Evolutionary conservation across 1,140 invertebrate genomes (phyloP).

Genomic region (Trissolcus basalis): DNA sequence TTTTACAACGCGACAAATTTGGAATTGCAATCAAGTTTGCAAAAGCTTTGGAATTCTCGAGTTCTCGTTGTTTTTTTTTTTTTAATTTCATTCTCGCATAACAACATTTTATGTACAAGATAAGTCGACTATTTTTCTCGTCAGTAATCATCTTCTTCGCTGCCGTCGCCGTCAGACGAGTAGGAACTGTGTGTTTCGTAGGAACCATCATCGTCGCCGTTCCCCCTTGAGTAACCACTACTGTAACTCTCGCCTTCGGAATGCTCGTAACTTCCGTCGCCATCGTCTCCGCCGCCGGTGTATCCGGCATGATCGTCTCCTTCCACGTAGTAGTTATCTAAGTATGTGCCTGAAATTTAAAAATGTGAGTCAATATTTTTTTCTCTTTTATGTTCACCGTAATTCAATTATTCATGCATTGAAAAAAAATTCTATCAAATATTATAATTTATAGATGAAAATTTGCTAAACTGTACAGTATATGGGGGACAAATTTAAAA

Average conservation of each 20-base stretch:
- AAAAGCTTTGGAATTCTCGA: too few relatives aligned
- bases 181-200: slow-evolving; percentile 63
- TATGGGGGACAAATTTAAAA: too few relatives aligned
- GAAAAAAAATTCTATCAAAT: too few relatives aligned
- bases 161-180: slow-evolving; percentile 51
- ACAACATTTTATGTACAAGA: slow-evolving; percentile 30
- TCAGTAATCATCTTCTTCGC: slow-evolving; percentile 61
- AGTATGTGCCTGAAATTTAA: slow-evolving; percentile 61
- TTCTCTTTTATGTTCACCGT: too few relatives aligned
- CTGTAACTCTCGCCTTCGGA: slow-evolving; percentile 58
- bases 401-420: too few relatives aligned
- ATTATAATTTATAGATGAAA: too few relatives aligned
- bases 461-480: too few relatives aligned
- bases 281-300: slow-evolving; percentile 53
- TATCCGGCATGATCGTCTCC: slow-evolving; percentile 58
- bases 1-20: too few relatives aligned
- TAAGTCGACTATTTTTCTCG: slow-evolving; percentile 8
- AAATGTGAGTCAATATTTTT: background rate
- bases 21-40: too few relatives aligned
- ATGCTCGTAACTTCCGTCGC: slow-evolving; percentile 55
- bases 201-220: slow-evolving; percentile 59
- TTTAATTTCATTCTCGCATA: too few relatives aligned
- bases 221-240: slow-evolving; percentile 56
- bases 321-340: slow-evolving; percentile 63
- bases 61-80: too few relatives aligned